A percentile compares a stretch with the other conserved stretches of the same genome.
phyloP scores from a whole-genome alignment of 1,140 invertebrate genomes.

The Drosophila kurseongensis region DNA sequence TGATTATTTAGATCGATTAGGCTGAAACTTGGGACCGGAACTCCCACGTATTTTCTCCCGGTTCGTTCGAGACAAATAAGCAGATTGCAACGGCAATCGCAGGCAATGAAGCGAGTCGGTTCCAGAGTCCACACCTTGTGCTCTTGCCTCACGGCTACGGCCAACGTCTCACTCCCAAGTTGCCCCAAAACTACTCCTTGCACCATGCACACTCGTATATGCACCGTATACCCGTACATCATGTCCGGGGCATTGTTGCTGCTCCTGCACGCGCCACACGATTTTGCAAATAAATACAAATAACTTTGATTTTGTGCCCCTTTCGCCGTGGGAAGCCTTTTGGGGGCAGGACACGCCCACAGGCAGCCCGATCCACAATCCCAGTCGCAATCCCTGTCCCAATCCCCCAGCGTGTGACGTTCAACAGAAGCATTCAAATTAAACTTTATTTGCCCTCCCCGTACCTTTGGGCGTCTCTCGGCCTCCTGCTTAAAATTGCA shows the following conservation, averaged over 20 bases:
- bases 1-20: not conserved
- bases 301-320: conserved; percentile 77
- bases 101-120: conserved; percentile 66
- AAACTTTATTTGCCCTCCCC: conserved; percentile 77
- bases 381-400: not conserved
- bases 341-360: conserved; percentile 13
- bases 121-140: conserved; percentile 1
- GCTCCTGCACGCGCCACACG: conserved; percentile 69
- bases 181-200: conserved; percentile 4
- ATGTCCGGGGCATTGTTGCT: conserved; percentile 66
- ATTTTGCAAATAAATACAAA: conserved; percentile 82
- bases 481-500: conserved; percentile 73
- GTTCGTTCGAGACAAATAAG: conserved; percentile 55
- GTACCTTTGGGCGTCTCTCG: conserved; percentile 66
- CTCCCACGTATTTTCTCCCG: conserved; percentile 3
- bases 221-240: conserved; percentile 27
- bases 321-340: conserved; percentile 18
- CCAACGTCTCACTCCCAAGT: conserved; percentile 31
- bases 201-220: not conserved
- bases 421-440: conserved; percentile 80
- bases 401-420: conserved; percentile 59
- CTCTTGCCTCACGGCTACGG: conserved; percentile 18
- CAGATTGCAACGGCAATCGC: conserved; percentile 69
- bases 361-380: conserved; percentile 13
- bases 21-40: not conserved